Base-by-base conservation (phyloP, 2,888 invertebrate species). In the Epistrophella euchroma region DNA sequence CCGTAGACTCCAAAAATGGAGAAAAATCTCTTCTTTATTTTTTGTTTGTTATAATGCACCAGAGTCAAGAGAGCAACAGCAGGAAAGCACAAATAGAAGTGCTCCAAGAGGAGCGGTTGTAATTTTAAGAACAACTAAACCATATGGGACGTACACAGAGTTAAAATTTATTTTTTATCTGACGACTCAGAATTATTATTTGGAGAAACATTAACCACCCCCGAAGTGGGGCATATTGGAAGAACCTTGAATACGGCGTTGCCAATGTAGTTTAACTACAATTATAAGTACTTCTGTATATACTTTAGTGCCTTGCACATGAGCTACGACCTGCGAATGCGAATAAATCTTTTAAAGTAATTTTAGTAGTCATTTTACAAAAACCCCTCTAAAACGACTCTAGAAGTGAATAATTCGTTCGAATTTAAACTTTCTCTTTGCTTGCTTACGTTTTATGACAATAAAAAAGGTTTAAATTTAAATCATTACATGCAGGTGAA, bases 161-260 rank as follows among this genome's bases (percentile, higher is more conserved):
- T 19, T 52, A 45, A 22, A 28, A 32, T 17, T 66, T 40, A 19
- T 58, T 47, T 56, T 47, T 28, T 32, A 17, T 25, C 60, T 60
- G 72, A 37, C 37, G 22, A 45, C 45, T 37, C 58, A 45, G 17
- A 19, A 28, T 37, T 3, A 28, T 37, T 3, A 22, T 37, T 17
- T 35, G 4, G 37, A 37, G 60, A 22, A 40, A 9, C 22, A 22
- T 37, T 52, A 32, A 17, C 35, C 58, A 58, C 58, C 58, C 58
- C 37, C 58, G 17, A 37, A 37, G 9, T 58, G 58, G 50, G 52
- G 79, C 40, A 47, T 19, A 56, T n/a, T n/a, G 13, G 62, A 60
- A 76, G 64, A 52, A 25, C 32, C 66, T 79, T 75, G 52, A 71
- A 52, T 72, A 68, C 52, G 47, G 72, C 45, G 84, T 84, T 84